These are phyloP conservation scores for Lochmaea capreae DNA, from an alignment of 2,888 invertebrate genomes.

Conservation along the genomic window DNA sequence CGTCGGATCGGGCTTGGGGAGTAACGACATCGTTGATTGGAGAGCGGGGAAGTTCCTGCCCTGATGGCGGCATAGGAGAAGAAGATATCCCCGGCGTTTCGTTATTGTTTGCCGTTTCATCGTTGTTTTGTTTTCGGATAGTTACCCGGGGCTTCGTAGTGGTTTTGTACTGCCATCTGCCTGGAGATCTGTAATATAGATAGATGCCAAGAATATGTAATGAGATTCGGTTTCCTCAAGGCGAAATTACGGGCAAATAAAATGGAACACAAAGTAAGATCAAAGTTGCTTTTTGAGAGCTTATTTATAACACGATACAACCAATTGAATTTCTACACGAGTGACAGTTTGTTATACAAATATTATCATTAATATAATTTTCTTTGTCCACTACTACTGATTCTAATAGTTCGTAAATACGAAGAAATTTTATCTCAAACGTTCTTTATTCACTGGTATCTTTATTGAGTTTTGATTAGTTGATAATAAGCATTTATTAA, in stretches of 20 bases:
- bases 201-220: slow-evolving; percentile 39
- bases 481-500: too few species aligned
- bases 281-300: slow-evolving; percentile 6
- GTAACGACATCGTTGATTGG: slow-evolving; percentile 68
- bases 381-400: too few species aligned
- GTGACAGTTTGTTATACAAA: too few species aligned
- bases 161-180: slow-evolving; percentile 92
- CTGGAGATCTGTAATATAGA: slow-evolving; percentile 71
- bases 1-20: slow-evolving; percentile 69
- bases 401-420: too few species aligned
- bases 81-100: slow-evolving; percentile 53
- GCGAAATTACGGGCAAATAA: slow-evolving; percentile 16
- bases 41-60: slow-evolving; percentile 47
- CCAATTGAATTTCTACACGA: slow-evolving; percentile 18
- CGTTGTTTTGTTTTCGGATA: slow-evolving; percentile 76
- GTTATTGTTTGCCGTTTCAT: slow-evolving; percentile 67
- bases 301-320: slow-evolving; percentile 5
- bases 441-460: too few species aligned
- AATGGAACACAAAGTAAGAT: slow-evolving; percentile 7
- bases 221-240: slow-evolving; percentile 36
- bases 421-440: too few species aligned
- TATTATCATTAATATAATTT: too few species aligned
- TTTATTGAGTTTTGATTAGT: too few species aligned
- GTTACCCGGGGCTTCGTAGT: slow-evolving; percentile 87
- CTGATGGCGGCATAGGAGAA: slow-evolving; percentile 45